A percentile compares a stretch with the other conserved stretches of the same genome.
Evolutionary conservation across 2,888 invertebrate species (phyloP).

Genomic region (Drosophila neonasuta): DNA sequence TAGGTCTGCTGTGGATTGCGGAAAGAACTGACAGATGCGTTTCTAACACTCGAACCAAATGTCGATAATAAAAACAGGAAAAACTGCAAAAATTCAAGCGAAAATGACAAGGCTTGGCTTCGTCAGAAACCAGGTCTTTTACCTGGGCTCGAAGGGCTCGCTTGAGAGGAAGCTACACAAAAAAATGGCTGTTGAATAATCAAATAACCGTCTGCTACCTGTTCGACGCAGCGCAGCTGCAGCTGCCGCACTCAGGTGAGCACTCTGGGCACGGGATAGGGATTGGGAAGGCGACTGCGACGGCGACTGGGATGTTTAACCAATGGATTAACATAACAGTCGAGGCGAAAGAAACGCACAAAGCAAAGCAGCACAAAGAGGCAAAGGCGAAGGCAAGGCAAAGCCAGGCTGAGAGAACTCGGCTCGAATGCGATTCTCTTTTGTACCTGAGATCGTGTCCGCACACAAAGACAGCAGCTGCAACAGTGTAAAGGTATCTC

Average conservation of each 20-base stretch:
- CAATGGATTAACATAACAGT: slow-evolving; percentile 69
- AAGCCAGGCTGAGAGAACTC: slow-evolving; percentile 58
- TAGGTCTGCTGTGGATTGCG: slow-evolving; percentile 27
- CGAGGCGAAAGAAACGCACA: slow-evolving; percentile 35
- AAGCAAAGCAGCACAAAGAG: slow-evolving; percentile 20
- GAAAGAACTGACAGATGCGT: slow-evolving; percentile 51
- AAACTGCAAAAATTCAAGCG: slow-evolving; percentile 54
- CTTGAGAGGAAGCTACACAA: slow-evolving; percentile 43
- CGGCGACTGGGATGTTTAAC: slow-evolving; percentile 53
- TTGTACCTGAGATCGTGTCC: slow-evolving; percentile 44
- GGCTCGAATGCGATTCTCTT: slow-evolving; percentile 30
- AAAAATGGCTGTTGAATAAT: slow-evolving; percentile 70
- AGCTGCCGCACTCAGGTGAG: slow-evolving; percentile 57
- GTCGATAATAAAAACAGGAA: slow-evolving; percentile 41
- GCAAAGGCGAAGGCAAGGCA: slow-evolving; percentile 28
- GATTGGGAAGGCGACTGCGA: slow-evolving; percentile 32
- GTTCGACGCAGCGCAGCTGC: slow-evolving; percentile 64
- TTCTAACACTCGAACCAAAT: slow-evolving; percentile 38
- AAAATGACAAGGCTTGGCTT: slow-evolving; percentile 54
- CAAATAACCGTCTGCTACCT: slow-evolving; percentile 74
- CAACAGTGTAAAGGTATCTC: slow-evolving; percentile 18
- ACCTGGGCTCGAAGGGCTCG: slow-evolving; percentile 17
- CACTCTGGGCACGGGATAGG: slow-evolving; percentile 36
- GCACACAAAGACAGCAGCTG: slow-evolving; percentile 20
- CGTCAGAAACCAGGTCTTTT: slow-evolving; percentile 45